Conservation (phyloP, 1,140 invertebrate species). For the Cyclargus thomasi region DNA sequence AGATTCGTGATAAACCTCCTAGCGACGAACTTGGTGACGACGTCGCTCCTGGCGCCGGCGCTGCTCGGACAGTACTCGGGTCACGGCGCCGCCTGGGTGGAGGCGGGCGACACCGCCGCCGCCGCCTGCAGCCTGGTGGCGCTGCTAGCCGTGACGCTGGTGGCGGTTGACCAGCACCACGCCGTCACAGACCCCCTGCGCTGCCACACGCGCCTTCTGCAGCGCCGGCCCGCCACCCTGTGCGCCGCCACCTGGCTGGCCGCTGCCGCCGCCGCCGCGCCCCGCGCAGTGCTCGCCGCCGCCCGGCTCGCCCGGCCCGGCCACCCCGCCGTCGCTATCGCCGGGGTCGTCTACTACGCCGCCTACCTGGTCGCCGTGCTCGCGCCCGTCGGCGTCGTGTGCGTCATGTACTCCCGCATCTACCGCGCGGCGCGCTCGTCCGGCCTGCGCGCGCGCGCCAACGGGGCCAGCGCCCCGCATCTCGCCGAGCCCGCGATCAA, state of each 20-base stretch:
- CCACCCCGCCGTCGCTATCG: constrained; percentile 38
- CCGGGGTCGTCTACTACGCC: constrained; percentile 56
- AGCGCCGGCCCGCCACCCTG: constrained; percentile 81
- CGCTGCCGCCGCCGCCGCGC: constrained; percentile 75
- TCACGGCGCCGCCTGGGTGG: constrained; percentile 44
- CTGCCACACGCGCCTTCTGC: constrained; percentile 87
- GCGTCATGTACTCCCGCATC: constrained; percentile 67
- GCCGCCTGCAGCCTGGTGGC: constrained; percentile 59
- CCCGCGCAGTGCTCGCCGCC: constrained; percentile 53
- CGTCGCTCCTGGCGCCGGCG: constrained; percentile 64
- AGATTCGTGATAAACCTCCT: constrained; percentile 74
- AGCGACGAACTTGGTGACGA: constrained; percentile 69
- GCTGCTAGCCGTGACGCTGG: constrained; percentile 83
- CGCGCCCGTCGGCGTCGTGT: constrained; percentile 52
- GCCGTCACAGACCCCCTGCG: constrained; percentile 90
- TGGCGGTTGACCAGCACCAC: constrained; percentile 90
- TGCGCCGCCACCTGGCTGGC: constrained; percentile 82
- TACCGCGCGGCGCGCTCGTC: constrained; percentile 66
- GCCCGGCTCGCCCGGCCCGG: constrained; percentile 42
- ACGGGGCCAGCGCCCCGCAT: constrained; percentile 59
- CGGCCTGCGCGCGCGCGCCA: constrained; percentile 54
- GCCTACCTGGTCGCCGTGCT: constrained; percentile 58
- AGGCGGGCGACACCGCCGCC: constrained; percentile 56
- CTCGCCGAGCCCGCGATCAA: constrained; percentile 55
- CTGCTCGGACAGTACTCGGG: constrained; percentile 62